Evolutionary conservation across 37 sponge, comb jelly and placozoan genomes (phyloP).

Genomic region (Theonella swinhoei): DNA sequence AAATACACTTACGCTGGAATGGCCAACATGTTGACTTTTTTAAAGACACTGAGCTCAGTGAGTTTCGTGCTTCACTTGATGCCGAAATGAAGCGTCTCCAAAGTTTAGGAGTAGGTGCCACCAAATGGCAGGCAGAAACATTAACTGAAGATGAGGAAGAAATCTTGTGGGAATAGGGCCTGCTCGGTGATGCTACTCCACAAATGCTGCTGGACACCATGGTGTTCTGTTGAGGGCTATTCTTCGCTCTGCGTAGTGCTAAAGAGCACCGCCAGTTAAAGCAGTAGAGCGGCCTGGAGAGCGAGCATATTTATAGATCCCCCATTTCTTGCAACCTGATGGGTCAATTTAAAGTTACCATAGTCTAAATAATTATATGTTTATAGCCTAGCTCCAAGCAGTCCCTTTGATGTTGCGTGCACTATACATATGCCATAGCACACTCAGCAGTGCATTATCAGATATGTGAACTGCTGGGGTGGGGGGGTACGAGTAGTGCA

Average conservation of each 20-base stretch:
- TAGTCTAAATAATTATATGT: too few species aligned
- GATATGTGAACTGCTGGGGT: too few species aligned
- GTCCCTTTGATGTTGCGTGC: too few species aligned
- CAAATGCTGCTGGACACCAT: conserved; percentile 37
- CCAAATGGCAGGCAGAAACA: conserved; percentile 17
- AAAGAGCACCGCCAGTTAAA: conserved; percentile 25
- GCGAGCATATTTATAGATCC: conserved; percentile 5
- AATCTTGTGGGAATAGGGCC: conserved; percentile 1
- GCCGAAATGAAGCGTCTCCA: conserved; percentile 59
- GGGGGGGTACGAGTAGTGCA: too few species aligned
- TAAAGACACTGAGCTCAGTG: conserved; percentile 16
- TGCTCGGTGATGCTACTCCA: conserved; percentile 7
- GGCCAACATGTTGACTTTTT: conserved; percentile 16
- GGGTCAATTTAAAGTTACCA: too few species aligned
- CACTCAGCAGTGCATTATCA: too few species aligned
- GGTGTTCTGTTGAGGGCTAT: conserved; percentile 29
- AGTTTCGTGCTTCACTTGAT: conserved; percentile 29
- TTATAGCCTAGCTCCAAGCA: too few species aligned
- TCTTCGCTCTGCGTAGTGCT: conserved; percentile 36
- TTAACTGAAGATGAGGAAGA: conserved; percentile 38
- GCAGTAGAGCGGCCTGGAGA: conserved; percentile 2
- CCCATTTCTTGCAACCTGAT: too few species aligned
- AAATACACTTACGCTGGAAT: background rate
- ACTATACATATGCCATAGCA: too few species aligned
- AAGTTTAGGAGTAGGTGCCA: background rate